Evolutionary conservation across 2,113 vertebrate species (phyloP).

Genomic region (Sceloporus undulatus): DNA sequence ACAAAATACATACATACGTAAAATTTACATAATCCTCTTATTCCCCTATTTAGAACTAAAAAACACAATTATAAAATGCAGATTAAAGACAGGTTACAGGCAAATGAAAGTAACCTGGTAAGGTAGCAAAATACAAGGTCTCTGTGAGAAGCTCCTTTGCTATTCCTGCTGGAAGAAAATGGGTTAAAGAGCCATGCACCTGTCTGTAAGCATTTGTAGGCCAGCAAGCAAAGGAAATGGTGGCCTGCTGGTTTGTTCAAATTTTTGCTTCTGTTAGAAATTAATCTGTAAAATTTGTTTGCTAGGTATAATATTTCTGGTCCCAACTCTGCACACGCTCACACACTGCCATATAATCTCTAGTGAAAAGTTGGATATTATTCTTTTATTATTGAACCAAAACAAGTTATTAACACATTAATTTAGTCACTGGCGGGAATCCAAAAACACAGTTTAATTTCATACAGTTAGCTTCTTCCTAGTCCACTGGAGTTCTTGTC

Average conservation of each 20-base stretch:
- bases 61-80: no score
- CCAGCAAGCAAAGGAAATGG: not conserved
- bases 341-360: slow-evolving; percentile 35
- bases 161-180: not conserved
- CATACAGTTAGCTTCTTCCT: not conserved
- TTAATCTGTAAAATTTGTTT: not conserved
- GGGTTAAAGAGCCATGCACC: not conserved
- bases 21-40: no score
- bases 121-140: not conserved
- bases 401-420: slow-evolving; percentile 71
- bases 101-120: not conserved
- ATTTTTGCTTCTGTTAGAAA: not conserved
- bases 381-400: slow-evolving; percentile 63
- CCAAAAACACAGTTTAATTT: not conserved
- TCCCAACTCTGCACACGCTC: not conserved
- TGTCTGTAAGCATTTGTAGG: not conserved
- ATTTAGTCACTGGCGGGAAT: slow-evolving; percentile 58
- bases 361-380: not conserved
- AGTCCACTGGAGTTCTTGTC: not conserved
- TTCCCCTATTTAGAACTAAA: no score
- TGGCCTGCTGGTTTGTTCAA: not conserved
- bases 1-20: no score
- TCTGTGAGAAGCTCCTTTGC: not conserved
- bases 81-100: not conserved
- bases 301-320: slow-evolving; percentile 8